Base-by-base conservation (phyloP, 2,797 vertebrate species). In the Lepidocolaptes lacrymiger region DNA sequence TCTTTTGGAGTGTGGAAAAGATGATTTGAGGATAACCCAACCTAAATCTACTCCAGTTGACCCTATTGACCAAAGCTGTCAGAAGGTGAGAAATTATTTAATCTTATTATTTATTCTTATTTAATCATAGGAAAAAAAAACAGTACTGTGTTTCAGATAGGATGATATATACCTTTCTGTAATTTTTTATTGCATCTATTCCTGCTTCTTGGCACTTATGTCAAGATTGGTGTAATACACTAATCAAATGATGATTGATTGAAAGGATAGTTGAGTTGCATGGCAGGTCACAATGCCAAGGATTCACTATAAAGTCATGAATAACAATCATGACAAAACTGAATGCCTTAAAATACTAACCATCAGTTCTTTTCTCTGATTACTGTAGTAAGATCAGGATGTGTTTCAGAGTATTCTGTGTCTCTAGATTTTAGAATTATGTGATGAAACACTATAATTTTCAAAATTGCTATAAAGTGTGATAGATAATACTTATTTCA, bases 61-160 rank as follows among this genome's bases (percentile, higher is more conserved):
- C 79, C 98, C 99, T 85, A 99, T 99, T 85, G 99, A 99, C 94
- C 98, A 97, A 95, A 99, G 98, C 91, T 99, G 99, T 97, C 98
- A 98, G 32, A 99, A 99, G 99, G 99, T 99, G 92, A 88, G 73
- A 86, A 85, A 62, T 72, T 6, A 80, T 51, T 80, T 89, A 12
- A 32, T 77, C 12, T 62, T 41, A 62, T 41, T 62, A 41, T 62
- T 21, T 62, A 41, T 14, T 62, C 18, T 41, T 62, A 30, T 41
- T 41, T 30, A 62, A 21, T 61, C 27, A 30, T 39, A 61, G 34
- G 23, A 59, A 39, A 37, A 61, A 61, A 56, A 26, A 20, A 39
- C 8, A 82, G 14, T 73, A 7, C 27, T 49, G 3, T 64, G 27
- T 30, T 77, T 83, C 56, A 80, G 16, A 27, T 18, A 52, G 16